A percentile compares a stretch with the other conserved stretches of the same genome.
Conservation (phyloP, 1,140 invertebrate species). For the Diploscapter pachys region DNA sequence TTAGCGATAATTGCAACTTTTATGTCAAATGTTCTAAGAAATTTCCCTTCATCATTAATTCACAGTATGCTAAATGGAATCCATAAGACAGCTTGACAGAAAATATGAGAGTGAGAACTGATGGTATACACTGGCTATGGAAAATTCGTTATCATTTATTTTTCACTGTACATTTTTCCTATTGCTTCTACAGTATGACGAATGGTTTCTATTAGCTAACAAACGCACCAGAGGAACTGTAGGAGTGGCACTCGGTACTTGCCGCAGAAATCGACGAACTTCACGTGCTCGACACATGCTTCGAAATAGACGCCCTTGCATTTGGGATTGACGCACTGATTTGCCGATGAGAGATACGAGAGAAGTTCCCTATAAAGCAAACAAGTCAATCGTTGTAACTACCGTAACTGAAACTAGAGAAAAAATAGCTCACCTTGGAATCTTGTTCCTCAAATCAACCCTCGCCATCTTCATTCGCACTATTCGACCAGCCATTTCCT, state of each 20-base stretch:
- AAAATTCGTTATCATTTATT: too few relatives aligned
- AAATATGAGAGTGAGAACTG: not conserved
- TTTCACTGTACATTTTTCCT: too few relatives aligned
- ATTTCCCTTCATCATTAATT: too few relatives aligned
- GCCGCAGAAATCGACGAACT: conserved; percentile 98
- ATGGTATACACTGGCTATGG: not conserved
- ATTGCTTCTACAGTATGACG: too few relatives aligned
- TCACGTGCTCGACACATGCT: conserved; percentile 89
- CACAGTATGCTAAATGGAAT: not conserved
- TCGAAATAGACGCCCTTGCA: conserved; percentile 98
- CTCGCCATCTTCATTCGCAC: conserved; percentile 69
- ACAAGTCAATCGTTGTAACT: conserved; percentile 55
- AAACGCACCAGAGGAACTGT: conserved; percentile 77
- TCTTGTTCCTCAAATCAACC: not conserved
- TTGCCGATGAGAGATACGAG: conserved; percentile 78
- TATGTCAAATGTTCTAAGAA: too few relatives aligned
- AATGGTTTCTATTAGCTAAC: not conserved
- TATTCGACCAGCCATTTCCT: conserved; percentile 80
- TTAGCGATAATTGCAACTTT: too few relatives aligned
- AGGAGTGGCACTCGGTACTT: conserved; percentile 92
- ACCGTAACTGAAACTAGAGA: not conserved
- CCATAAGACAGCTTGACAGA: conserved; percentile 2
- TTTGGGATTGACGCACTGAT: conserved; percentile 88
- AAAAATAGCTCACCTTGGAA: conserved; percentile 19
- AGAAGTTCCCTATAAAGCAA: conserved; percentile 72